Evolutionary conservation across 2,888 invertebrate genomes (phyloP), one percentile per base, ranked within the genome.

Genomic region (Eristalis tenax): DNA sequence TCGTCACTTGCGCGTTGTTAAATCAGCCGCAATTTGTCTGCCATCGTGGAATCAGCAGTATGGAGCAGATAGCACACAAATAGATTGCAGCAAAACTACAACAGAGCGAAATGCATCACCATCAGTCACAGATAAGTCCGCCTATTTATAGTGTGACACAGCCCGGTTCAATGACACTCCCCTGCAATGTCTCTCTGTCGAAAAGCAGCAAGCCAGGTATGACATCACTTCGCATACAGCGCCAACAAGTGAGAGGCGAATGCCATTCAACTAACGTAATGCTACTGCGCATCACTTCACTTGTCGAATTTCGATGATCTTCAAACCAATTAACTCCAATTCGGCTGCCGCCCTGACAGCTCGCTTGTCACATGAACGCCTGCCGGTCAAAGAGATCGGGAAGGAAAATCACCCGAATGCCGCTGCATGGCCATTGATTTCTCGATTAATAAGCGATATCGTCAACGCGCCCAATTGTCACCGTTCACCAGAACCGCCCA

Each of bases 121-220:
- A 50, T 50, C 50, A 26, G 59, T 26, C 59, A 23, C 13, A 26
- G 56, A 76, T 50, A 32, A 63, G 38, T 66, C 5, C 8, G 43
- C 11, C 11, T 80, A 69, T 85, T 77, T 81, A 64, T 85, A 85
- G 64, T 68, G 15, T 11, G 28, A 63, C 77, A 71, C 63, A 81
- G 74, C 56, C 50, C 74, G 73, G 85, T 81, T 85, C 85, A 85
- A 73, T 85, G 85, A 81, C 85, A 85, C 77, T 81, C 77, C 81
- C 71, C 68, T 65, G 57, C 73, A 73, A 23, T 77, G 81, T 69
- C 73, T 79, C 64, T 79, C 26, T 11, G 28, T 50, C 50, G 32
- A 23, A 81, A 77, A 64, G n/a, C 74, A 81, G 77, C 81, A 85
- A n/a, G 50, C 26, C 69, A 77, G 50, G 32, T 38, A 77, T 85